Conservation (phyloP, 2,888 invertebrate genomes). For the Nasonovia ribisnigri region DNA sequence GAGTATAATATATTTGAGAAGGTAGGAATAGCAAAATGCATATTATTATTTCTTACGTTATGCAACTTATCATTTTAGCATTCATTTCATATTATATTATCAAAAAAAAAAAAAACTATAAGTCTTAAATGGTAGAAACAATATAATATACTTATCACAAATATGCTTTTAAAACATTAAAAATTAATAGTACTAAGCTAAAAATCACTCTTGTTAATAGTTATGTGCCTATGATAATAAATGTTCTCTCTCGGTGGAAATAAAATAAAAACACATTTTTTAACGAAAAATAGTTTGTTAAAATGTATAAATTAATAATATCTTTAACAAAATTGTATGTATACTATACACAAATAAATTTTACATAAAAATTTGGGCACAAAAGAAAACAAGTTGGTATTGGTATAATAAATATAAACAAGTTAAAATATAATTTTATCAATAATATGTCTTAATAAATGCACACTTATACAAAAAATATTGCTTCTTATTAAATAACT, state of each 20-base stretch:
- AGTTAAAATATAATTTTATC: constrained; percentile 61
- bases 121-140: neutral
- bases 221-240: neutral
- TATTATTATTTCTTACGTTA: neutral
- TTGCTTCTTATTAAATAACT: constrained; percentile 58
- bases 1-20: neutral
- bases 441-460: constrained; percentile 63
- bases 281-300: constrained; percentile 60
- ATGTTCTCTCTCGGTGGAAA: neutral
- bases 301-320: constrained; percentile 52
- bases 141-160: neutral
- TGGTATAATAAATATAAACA: constrained; percentile 56
- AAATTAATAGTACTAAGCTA: constrained; percentile 1
- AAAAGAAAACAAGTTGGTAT: constrained; percentile 63
- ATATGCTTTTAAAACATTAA: constrained; percentile 11
- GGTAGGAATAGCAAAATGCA: neutral
- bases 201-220: neutral
- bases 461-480: constrained; percentile 57
- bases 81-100: neutral
- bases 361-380: constrained; percentile 62
- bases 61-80: neutral
- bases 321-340: constrained; percentile 47
- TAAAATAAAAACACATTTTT: constrained; percentile 39
- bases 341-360: constrained; percentile 63
- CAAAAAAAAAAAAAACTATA: neutral